phyloP scores from a whole-genome alignment of 2,888 invertebrate genomes.

The Xylophagus ater region DNA sequence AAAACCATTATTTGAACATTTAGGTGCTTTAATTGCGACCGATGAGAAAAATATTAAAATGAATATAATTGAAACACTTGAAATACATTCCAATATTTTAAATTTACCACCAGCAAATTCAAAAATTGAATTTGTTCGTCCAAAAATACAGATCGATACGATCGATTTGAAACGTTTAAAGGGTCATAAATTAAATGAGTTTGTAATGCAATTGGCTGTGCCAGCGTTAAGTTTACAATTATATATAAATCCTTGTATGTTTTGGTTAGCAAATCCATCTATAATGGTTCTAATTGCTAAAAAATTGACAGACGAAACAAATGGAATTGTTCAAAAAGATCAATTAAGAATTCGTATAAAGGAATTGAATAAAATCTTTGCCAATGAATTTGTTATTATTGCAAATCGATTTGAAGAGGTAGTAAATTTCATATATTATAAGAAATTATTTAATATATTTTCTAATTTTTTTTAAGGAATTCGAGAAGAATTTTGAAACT shows the following conservation, averaged over 20 bases:
- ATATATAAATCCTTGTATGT: slow-evolving; percentile 64
- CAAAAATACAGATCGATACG: slow-evolving; percentile 29
- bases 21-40: slow-evolving; percentile 42
- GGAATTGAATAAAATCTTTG: slow-evolving; percentile 43
- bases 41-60: slow-evolving; percentile 36
- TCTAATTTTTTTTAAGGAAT: slow-evolving; percentile 34
- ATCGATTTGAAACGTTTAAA: slow-evolving; percentile 38
- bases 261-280: slow-evolving; percentile 55
- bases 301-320: slow-evolving; percentile 24
- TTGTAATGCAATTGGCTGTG: slow-evolving; percentile 57
- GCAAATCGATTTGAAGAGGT: slow-evolving; percentile 44
- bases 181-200: slow-evolving; percentile 51
- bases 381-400: slow-evolving; percentile 53
- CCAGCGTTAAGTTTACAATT: slow-evolving; percentile 61
- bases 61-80: slow-evolving; percentile 46
- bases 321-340: slow-evolving; percentile 11
- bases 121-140: slow-evolving; percentile 16
- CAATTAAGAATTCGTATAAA: slow-evolving; percentile 10
- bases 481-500: slow-evolving; percentile 36
- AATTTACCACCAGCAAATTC: slow-evolving; percentile 14
- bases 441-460: slow-evolving; percentile 11
- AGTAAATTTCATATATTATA: background rate
- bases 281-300: slow-evolving; percentile 42
- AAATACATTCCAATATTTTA: slow-evolving; percentile 43
- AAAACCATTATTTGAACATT: slow-evolving; percentile 30